Evolutionary conservation across 2,888 invertebrate species (phyloP).

Genomic region (Torymus aiolomorphi): DNA sequence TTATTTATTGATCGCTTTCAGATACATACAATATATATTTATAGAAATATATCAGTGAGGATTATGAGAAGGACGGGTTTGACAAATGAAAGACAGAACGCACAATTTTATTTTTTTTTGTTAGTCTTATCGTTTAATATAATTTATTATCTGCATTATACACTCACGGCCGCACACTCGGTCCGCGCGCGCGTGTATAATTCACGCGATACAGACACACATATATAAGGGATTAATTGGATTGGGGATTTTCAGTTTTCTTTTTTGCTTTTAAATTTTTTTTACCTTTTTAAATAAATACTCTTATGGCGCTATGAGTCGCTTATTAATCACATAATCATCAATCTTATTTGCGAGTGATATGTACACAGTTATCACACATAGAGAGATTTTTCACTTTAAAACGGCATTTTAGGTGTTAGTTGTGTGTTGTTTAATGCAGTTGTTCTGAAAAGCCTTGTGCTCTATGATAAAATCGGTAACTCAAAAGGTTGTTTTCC

Average conservation of each 20-base stretch:
- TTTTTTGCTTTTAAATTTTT: slow-evolving; percentile 31
- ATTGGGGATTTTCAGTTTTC: slow-evolving; percentile 10
- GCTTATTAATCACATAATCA: slow-evolving; percentile 56
- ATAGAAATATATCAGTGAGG: no score
- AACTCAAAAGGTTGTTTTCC: background rate
- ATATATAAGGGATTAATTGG: slow-evolving; percentile 36
- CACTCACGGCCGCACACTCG: slow-evolving; percentile 54
- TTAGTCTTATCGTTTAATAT: slow-evolving; percentile 41
- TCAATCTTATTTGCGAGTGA: slow-evolving; percentile 59
- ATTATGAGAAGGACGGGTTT: no score
- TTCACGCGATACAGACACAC: slow-evolving; percentile 52
- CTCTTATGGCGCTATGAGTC: slow-evolving; percentile 41
- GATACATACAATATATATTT: no score
- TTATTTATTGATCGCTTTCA: no score
- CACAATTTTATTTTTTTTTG: no score
- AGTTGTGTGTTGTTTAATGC: no score
- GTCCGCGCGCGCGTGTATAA: slow-evolving; percentile 47
- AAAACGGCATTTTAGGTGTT: slow-evolving; percentile 28
- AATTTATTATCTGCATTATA: slow-evolving; percentile 57
- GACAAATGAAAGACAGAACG: no score
- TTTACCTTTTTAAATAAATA: slow-evolving; percentile 47
- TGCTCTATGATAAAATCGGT: no score
- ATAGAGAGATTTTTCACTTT: slow-evolving; percentile 60
- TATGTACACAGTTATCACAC: slow-evolving; percentile 66
- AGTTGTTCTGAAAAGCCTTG: no score